Evolutionary conservation across 2,113 vertebrate species (phyloP).

Genomic region (Anoplopoma fimbria): DNA sequence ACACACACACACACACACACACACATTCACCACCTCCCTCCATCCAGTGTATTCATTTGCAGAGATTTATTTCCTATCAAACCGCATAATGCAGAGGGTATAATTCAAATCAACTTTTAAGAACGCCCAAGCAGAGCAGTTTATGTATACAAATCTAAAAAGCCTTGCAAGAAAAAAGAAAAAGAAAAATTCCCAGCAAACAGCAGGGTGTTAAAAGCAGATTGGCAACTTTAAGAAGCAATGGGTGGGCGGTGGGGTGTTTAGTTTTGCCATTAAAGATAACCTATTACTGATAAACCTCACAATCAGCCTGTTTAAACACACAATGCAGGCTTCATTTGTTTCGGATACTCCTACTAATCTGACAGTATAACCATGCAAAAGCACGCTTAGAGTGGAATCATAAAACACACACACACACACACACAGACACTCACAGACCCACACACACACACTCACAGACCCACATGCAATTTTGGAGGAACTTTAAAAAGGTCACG

Average conservation of each 20-base stretch:
- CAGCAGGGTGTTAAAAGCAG: constrained; percentile 63
- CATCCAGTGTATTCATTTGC: constrained; percentile 80
- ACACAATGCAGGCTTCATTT: constrained; percentile 55
- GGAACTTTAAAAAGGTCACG: constrained; percentile 68
- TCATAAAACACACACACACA: constrained; percentile 12
- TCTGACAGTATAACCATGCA: constrained; percentile 45
- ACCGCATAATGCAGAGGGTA: constrained; percentile 78
- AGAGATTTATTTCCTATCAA: constrained; percentile 86
- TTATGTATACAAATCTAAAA: constrained; percentile 76
- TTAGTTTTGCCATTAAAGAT: constrained; percentile 65
- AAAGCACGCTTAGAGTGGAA: constrained; percentile 15
- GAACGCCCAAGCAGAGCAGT: constrained; percentile 69
- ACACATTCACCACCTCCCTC: constrained; percentile 52
- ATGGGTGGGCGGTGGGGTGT: constrained; percentile 54
- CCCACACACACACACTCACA: not conserved
- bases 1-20: constrained; percentile 33
- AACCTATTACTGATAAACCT: constrained; percentile 63
- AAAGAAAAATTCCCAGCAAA: constrained; percentile 46
- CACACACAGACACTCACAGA: constrained; percentile 1
- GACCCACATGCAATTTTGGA: constrained; percentile 44
- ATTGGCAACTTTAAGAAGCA: constrained; percentile 69
- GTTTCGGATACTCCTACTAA: constrained; percentile 49
- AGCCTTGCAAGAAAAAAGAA: constrained; percentile 52
- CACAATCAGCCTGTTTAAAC: constrained; percentile 61
- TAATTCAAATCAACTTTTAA: constrained; percentile 84